Evolutionary conservation across 2,888 invertebrate genomes (phyloP).

Genomic region (Nasonovia ribisnigri): DNA sequence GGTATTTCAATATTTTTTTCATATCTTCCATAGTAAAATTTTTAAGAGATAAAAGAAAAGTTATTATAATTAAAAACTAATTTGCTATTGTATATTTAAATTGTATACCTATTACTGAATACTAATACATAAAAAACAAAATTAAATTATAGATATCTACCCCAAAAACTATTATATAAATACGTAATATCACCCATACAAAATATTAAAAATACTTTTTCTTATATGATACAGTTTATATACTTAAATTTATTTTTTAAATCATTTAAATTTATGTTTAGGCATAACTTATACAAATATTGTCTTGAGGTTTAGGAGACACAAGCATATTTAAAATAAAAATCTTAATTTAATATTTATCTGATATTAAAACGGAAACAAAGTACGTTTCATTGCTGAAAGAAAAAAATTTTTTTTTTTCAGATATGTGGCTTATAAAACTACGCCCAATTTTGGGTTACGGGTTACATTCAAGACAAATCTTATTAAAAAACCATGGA

Average conservation of each 20-base stretch:
- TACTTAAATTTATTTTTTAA: not conserved
- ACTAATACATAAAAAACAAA: not conserved
- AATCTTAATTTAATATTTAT: not conserved
- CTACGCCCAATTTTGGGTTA: slow-evolving; percentile 37
- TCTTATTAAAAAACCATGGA: slow-evolving; percentile 14
- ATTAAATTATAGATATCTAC: not conserved
- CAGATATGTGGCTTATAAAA: slow-evolving; percentile 44
- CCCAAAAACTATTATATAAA: not conserved
- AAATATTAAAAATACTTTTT: no score
- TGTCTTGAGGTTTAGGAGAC: not conserved
- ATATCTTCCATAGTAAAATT: not conserved
- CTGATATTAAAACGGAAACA: not conserved
- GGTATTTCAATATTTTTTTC: not conserved
- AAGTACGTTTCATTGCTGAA: not conserved
- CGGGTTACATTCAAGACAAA: slow-evolving; percentile 34
- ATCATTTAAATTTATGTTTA: not conserved
- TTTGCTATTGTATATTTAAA: not conserved
- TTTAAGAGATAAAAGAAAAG: not conserved
- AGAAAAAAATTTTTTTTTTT: not conserved
- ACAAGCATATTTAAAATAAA: not conserved
- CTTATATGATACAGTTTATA: not conserved
- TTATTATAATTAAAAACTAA: not conserved
- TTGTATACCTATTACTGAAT: not conserved
- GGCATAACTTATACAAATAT: no score
- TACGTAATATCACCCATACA: not conserved